Percentiles rank a stretch among this genome's conserved stretches.
Evolutionary conservation across 2,113 vertebrate genomes (phyloP).

Genomic region (Tachycineta bicolor): DNA sequence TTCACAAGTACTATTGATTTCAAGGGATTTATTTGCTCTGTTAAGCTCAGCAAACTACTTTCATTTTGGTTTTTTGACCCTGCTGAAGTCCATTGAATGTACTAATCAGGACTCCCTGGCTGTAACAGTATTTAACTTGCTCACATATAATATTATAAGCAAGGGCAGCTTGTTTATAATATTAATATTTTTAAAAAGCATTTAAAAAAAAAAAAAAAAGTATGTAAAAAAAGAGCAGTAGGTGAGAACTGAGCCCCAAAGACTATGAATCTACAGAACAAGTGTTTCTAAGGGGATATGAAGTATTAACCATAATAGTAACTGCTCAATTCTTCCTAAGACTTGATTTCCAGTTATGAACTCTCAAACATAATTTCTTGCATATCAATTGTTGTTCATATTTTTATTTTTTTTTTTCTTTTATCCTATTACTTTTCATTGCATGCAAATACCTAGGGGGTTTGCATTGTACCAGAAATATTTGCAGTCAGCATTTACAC

Average conservation of each 20-base stretch:
- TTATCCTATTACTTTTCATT: not conserved
- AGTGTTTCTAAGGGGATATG: not conserved
- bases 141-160: not conserved
- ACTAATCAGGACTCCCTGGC: not conserved
- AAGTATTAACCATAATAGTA: fast-evolving
- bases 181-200: too few relatives aligned
- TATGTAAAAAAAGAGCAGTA: too few relatives aligned
- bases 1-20: not conserved
- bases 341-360: not conserved
- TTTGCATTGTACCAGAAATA: not conserved
- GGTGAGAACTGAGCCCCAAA: not conserved
- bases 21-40: not conserved
- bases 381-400: not conserved
- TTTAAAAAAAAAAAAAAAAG: too few relatives aligned
- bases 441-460: not conserved
- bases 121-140: not conserved
- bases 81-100: not conserved
- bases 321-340: not conserved
- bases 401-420: not conserved
- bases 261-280: not conserved
- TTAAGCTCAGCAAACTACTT: not conserved
- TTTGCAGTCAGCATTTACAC: not conserved
- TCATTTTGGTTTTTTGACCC: not conserved
- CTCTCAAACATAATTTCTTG: not conserved
- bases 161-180: not conserved